These are phyloP conservation scores for Xiphorhynchus elegans DNA, from an alignment of 2,113 vertebrate species.

Conservation along the genomic window DNA sequence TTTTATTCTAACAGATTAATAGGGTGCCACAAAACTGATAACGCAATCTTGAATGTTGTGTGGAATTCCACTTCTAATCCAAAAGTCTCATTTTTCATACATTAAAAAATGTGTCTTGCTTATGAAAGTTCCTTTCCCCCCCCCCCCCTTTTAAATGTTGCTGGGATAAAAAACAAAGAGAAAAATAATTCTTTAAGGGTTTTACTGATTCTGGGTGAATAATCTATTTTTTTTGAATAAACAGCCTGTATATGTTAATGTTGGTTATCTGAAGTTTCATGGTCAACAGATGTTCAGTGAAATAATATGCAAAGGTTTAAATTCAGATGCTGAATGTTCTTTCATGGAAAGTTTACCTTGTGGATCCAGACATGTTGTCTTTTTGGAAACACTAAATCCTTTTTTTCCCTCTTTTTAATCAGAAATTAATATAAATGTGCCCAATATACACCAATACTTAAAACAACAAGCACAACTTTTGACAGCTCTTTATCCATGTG, in stretches of 20 bases:
- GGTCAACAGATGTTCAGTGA: constrained; percentile 51
- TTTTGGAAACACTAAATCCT: background rate
- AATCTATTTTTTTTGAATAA: constrained; percentile 65
- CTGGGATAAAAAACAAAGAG: background rate
- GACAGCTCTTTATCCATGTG: background rate
- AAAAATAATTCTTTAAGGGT: constrained; percentile 44
- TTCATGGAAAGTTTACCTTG: constrained; percentile 38
- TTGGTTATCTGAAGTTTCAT: constrained; percentile 71
- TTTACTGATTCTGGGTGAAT: constrained; percentile 55
- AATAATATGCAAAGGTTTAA: constrained; percentile 53
- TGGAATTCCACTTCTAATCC: constrained; percentile 58
- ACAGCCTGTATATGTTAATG: constrained; percentile 72
- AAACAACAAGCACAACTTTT: constrained; percentile 1
- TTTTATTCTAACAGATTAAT: constrained; percentile 63
- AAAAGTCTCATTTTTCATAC: constrained; percentile 64
- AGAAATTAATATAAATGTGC: background rate
- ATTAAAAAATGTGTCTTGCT: constrained; percentile 26
- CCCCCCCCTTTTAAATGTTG: background rate
- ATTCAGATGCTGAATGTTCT: constrained; percentile 13
- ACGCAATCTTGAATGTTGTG: constrained; percentile 16
- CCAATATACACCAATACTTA: background rate
- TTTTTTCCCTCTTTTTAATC: background rate
- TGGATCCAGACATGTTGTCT: background rate
- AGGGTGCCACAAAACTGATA: constrained; percentile 42
- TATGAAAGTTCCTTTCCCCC: background rate